Evolutionary conservation across 2,797 vertebrate species (phyloP).

Genomic region (Gymnothorax javanicus): DNA sequence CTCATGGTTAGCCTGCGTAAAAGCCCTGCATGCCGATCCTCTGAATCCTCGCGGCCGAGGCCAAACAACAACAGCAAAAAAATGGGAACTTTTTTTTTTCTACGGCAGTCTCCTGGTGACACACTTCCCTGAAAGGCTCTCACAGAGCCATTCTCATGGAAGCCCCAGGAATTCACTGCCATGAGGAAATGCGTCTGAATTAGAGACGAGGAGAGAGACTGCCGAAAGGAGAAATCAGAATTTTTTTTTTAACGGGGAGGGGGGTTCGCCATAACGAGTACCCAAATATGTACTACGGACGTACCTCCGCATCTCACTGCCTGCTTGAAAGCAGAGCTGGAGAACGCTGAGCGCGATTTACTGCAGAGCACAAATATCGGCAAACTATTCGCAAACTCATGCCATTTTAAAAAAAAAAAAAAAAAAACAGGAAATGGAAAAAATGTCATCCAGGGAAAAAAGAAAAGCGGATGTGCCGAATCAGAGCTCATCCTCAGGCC

Average conservation of each 20-base stretch:
- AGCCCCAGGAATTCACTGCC: slow-evolving; percentile 27
- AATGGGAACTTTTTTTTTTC: slow-evolving; percentile 37
- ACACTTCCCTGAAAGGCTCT: slow-evolving; percentile 51
- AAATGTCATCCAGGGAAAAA: not conserved
- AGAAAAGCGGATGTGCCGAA: slow-evolving; percentile 29
- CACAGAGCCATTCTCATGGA: slow-evolving; percentile 60
- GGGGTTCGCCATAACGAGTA: not conserved
- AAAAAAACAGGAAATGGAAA: slow-evolving; percentile 10
- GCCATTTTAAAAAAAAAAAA: slow-evolving; percentile 6
- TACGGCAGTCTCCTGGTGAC: slow-evolving; percentile 56
- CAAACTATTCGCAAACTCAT: not conserved
- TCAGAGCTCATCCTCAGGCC: slow-evolving; percentile 52
- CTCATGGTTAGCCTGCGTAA: slow-evolving; percentile 51
- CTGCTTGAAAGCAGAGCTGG: slow-evolving; percentile 9
- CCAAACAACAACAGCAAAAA: slow-evolving; percentile 62
- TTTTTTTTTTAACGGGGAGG: not conserved
- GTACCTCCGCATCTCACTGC: not conserved
- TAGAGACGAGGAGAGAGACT: not conserved
- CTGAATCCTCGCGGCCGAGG: slow-evolving; percentile 73
- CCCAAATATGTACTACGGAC: not conserved
- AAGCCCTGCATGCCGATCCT: slow-evolving; percentile 70
- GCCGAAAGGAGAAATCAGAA: slow-evolving; percentile 18
- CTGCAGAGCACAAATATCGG: not conserved
- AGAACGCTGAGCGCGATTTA: not conserved
- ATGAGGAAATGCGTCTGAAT: not conserved